Evolutionary conservation across 2,113 vertebrate genomes (phyloP), one percentile per base, ranked within the genome.

Genomic region (Mionectes macconnelli): DNA sequence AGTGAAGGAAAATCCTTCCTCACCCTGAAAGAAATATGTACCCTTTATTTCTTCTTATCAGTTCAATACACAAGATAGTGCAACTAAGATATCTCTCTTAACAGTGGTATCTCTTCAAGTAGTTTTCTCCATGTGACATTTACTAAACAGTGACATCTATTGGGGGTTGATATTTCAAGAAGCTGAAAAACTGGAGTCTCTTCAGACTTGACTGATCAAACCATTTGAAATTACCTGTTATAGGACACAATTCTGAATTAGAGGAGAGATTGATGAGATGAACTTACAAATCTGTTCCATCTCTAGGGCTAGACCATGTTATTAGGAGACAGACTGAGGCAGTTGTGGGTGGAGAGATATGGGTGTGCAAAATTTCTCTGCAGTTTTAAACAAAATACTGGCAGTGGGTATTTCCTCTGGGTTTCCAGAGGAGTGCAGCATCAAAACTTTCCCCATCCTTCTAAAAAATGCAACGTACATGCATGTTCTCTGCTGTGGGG

Each of bases 81-180:
- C 3, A 55, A 74, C 23, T 21, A 76, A 88, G 45, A 75, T 39
- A 4, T 73, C 15, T 53, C 64, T 52, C 37, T 80, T 77, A 87
- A 55, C 6, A 73, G 14, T 56, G 42, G 13, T 28, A 39, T 30
- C 5, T 14, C 14, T 67, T 83, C 73, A 64, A 76, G 37, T 18
- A 28, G 2, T 63, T 74, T 85, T 72, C 33, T 86, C 44, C 45
- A 66, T 35, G 40, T 82, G 92, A 78, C 7, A 0, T 93, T 90
- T 94, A 60, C 67, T 87, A 77, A 94, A 92, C n/a, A 90, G 74
- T 90, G 93, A 85, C 85, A 92, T 83, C 92, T 92, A 10, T 42
- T 94, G 84, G 78, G 77, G 77, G 89, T 56, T 16, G 30, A 10
- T 30, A 47, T 60, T 82, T 80, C 33, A 68, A 69, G 33, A 74